Evolutionary conservation across 2,113 vertebrate genomes (phyloP), one percentile per base, ranked within the genome.

Genomic region (Cairina moschata): DNA sequence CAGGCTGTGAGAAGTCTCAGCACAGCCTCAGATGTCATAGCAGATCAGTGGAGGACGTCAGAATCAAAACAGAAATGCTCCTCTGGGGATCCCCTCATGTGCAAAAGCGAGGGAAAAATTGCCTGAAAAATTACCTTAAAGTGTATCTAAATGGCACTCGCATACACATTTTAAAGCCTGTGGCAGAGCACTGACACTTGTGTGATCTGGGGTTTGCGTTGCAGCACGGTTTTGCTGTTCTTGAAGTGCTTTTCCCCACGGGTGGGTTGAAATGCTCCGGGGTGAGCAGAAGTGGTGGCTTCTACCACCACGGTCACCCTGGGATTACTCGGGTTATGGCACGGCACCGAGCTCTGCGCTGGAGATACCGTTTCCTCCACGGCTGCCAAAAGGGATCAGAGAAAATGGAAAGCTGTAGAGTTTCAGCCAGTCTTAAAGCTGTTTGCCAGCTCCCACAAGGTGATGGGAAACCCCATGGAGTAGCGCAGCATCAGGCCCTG

Each of bases 401-500:
- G 82, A 46, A 86, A 58, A 32, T 52, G 44, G 48, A 77, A 74
- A 89, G n/a, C 14, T 23, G n/a, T 10, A 10, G 60, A 60, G 40
- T 68, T 94, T 81, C 50, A 26, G 20, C 25, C 46, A 2, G 28
- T 28, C 68, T 83, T 86, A 56, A 62, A 50, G 55, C n/a, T 77
- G 79, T 17, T 36, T 4, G 0, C 59, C 48, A n/a, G 32, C n/a
- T 80, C 67, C 9, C 1, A 0, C 25, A 78, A 66, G 11, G n/a
- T 63, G 50, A 36, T 56, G 38, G 65, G 18, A 76, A 87, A 73
- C 28, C 58, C 81, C 29, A 8, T 3, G 20, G 66, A 73, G 68
- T 13, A 79, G 15, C 22, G 17, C 0, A 0, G n/a, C 15, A 9
- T 60, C n/a, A 48, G 42, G 36, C 9, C 7, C 71, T 6, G 15